Base-by-base conservation (phyloP, 2,888 invertebrate genomes). In the Tachina grossa region DNA sequence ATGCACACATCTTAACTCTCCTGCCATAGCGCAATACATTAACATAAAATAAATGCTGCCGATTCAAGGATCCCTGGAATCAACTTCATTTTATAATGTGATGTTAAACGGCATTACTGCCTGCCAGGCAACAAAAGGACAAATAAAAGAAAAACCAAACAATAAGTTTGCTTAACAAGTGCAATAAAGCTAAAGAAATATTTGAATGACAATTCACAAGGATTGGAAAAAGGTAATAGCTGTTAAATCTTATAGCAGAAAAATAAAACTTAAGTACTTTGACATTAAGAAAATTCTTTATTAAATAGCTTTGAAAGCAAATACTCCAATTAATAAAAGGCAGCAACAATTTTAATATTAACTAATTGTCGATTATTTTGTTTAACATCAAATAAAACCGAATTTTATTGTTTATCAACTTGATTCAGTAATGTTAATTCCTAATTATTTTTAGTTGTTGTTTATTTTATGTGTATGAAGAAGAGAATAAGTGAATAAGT, bases 21-120 rank as follows among this genome's bases (percentile, higher is more conserved):
- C 0, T 31, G 31, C 6, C 19, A 45, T 14, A 5, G 5, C 16
- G 5, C 16, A 39, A 1, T 22, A 66, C 39, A 47, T 16, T 16
- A 47, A 11, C 14, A 51, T n/a, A 19, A 69, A 57, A 76, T 77
- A 63, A 78, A 65, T 61, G 75, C 75, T 55, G 39, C 39, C 9
- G 47, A 55, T 63, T 63, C 53, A 63, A 63, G 71, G 19, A 55
- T 45, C 45, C 31, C 53, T 13, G 11, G n/a, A 71, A 47, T 65
- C 55, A 72, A 65, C 53, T 55, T 79, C 19, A 47, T 57, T 57
- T 19, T 66, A 57, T 65, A 72, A 65, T 53, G n/a, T 22, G 47
- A n/a, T 57, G 47, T 41, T 65, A 72, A 80, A 82, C 19, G n/a
- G 47, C 39, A 55, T 47, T 63, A 76, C 68, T 19, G n/a, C 69